These are phyloP conservation scores for Macaria liturata DNA, from an alignment of 2,888 invertebrate species.

Conservation along the genomic window DNA sequence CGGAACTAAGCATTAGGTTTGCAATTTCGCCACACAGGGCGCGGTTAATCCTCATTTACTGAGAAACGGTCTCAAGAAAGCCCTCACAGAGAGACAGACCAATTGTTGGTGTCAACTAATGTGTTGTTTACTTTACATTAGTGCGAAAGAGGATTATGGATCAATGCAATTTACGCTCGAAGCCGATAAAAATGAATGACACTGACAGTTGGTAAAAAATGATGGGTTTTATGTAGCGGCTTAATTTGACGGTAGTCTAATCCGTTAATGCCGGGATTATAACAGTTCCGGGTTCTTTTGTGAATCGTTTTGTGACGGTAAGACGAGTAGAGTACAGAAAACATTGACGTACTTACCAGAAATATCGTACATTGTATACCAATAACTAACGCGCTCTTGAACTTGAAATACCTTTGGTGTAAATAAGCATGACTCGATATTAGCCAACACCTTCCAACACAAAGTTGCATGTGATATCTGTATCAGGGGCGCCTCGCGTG, in stretches of 20 bases:
- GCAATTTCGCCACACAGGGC: constrained; percentile 69
- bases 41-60: constrained; percentile 63
- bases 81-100: constrained; percentile 49
- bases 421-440: no score
- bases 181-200: constrained; percentile 7
- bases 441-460: no score
- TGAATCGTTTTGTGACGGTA: no score
- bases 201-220: neutral
- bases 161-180: constrained; percentile 19
- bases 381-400: no score
- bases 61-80: constrained; percentile 68
- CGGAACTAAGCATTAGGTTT: constrained; percentile 58
- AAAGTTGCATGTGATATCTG: no score
- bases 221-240: constrained; percentile 25
- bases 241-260: constrained; percentile 47
- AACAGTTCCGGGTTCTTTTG: constrained; percentile 25
- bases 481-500: no score
- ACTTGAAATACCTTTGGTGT: no score
- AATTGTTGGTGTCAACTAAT: constrained; percentile 67
- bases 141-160: constrained; percentile 34
- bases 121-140: constrained; percentile 74
- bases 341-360: no score
- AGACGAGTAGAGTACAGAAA: no score
- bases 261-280: constrained; percentile 54
- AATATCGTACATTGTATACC: no score